Evolutionary conservation across 1,140 invertebrate species (phyloP), one percentile per base, ranked within the genome.

Genomic region (Lordiphosa collinella): DNA sequence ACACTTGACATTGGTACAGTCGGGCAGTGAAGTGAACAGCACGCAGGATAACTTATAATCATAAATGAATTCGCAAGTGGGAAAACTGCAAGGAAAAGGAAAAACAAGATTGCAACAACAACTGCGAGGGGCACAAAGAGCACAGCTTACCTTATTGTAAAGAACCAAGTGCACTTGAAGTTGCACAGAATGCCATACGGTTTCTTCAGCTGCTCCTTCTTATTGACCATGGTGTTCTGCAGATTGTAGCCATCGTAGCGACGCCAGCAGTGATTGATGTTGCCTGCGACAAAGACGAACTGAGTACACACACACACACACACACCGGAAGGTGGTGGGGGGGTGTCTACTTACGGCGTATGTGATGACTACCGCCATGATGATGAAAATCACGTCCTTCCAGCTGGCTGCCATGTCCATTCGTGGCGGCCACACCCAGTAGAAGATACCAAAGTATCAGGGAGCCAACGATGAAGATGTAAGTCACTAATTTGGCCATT

Each of bases 121-220:
- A 2, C 3, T 18, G 16, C 16, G 0, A 13, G 6, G 13, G 10
- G 35, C 2, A n/a, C 12, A 13, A 5, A 35, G n/a, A 35, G 22
- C 13, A 3, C 16, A 14, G 13, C 9, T 16, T 34, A 88, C 86
- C 60, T 88, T 66, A 76, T 79, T 66, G 82, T 88, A 62, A 88
- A 88, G 65, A 88, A 86, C 86, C 82, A 88, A 59, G 86, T 88
- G 65, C 86, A 88, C 60, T 88, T 88, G 51, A 88, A 88, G 64
- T 88, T 88, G 64, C 86, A 88, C 38, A 88, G 36, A 40, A 88
- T 88, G 57, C 86, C 86, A 31, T 88, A 88, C n/a, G 86, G 86
- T 64, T 88, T 88, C 68, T 88, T 88, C 53, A 88, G 51, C 58
- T 88, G 82, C 68, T 88, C 86, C 65, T 88, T 88, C 48, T 88